Conservation (phyloP, 2,888 invertebrate species). For the Diarsia brunnea region DNA sequence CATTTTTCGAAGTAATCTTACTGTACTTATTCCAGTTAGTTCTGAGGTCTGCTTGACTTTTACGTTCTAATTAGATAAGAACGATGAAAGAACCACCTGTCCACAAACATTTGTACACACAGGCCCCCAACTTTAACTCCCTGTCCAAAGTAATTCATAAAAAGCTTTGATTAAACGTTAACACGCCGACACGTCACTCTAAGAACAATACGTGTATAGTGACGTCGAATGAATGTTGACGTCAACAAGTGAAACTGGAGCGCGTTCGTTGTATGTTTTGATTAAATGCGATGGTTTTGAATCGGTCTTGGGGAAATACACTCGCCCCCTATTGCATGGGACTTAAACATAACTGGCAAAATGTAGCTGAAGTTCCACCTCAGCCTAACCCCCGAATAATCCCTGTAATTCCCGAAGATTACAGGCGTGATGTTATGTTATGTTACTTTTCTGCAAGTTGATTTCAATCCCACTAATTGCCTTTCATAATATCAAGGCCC, state of each 20-base stretch:
- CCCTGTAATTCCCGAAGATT: too few species aligned
- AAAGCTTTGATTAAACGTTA: slow-evolving; percentile 28
- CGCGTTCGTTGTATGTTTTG: slow-evolving; percentile 34
- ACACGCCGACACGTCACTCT: slow-evolving; percentile 43
- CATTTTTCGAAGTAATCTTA: not conserved
- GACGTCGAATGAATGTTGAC: slow-evolving; percentile 31
- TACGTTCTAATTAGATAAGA: not conserved
- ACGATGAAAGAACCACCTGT: not conserved
- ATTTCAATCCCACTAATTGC: not conserved
- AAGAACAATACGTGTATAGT: slow-evolving; percentile 50
- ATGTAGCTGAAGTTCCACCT: too few species aligned
- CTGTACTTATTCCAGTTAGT: not conserved
- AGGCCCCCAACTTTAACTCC: not conserved
- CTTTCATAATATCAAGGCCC: not conserved
- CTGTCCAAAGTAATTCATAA: slow-evolving; percentile 35
- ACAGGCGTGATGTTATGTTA: too few species aligned
- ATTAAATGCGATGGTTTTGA: slow-evolving; percentile 26
- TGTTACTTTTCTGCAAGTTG: too few species aligned
- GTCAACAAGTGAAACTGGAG: slow-evolving; percentile 22
- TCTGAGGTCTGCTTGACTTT: not conserved
- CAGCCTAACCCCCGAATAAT: too few species aligned
- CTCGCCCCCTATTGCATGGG: too few species aligned
- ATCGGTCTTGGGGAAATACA: not conserved
- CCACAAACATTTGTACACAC: not conserved
- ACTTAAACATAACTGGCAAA: too few species aligned